A percentile compares a stretch with the other conserved stretches of the same genome.
Evolutionary conservation across 2,797 vertebrate species (phyloP).

Genomic region (Urosaurus nigricauda): DNA sequence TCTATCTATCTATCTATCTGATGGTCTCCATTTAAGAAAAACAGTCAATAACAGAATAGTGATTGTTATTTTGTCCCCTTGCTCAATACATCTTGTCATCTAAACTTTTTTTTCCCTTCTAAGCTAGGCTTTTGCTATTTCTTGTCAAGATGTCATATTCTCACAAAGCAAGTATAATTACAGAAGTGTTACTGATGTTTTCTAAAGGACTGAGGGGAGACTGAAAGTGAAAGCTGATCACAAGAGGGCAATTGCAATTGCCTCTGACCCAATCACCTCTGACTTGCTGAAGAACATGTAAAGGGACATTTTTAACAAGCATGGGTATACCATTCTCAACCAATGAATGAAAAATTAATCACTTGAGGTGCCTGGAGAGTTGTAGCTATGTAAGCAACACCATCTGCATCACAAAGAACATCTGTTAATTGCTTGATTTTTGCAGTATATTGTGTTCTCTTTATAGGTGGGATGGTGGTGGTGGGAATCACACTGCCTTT

Average conservation of each 20-base stretch:
- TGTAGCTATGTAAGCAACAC: constrained; percentile 10
- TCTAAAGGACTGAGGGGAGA: not conserved
- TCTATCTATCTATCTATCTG: no score
- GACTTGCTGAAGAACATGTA: not conserved
- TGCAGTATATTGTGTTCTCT: constrained; percentile 1
- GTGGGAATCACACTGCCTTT: not conserved
- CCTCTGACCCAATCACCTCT: not conserved
- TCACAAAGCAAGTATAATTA: not conserved
- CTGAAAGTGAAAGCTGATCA: not conserved
- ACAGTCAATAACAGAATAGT: not conserved
- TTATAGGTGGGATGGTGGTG: constrained; percentile 8
- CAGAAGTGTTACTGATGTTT: not conserved
- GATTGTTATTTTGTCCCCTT: not conserved
- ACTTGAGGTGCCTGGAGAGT: constrained; percentile 28
- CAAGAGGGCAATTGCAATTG: not conserved
- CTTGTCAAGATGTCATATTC: not conserved
- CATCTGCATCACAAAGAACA: constrained; percentile 1
- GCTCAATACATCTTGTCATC: not conserved
- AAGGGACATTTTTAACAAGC: constrained; percentile 13
- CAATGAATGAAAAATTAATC: constrained; percentile 1
- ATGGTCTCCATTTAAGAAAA: not conserved
- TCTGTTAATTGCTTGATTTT: constrained; percentile 36
- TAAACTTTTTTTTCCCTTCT: not conserved
- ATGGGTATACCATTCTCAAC: not conserved
- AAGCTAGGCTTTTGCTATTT: not conserved